phyloP scores from a whole-genome alignment of 2,113 vertebrate genomes.

The Perca flavescens region DNA sequence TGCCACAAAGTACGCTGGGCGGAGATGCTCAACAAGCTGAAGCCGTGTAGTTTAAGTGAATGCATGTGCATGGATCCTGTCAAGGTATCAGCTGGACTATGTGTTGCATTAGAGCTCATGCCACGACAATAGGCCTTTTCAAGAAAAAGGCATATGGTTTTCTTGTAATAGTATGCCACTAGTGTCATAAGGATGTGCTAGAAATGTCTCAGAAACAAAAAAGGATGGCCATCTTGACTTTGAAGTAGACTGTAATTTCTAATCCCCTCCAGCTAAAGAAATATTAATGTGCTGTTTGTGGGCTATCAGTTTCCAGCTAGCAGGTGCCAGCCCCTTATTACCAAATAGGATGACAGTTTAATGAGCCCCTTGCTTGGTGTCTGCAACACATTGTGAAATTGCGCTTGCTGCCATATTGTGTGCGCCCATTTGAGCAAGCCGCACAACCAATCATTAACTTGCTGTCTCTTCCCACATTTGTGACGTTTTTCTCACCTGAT shows the following conservation, averaged over 20 bases:
- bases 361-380: constrained; percentile 78
- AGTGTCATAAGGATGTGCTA: constrained; percentile 29
- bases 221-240: constrained; percentile 58
- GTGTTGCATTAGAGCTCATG: constrained; percentile 2
- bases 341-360: constrained; percentile 79
- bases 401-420: constrained; percentile 68
- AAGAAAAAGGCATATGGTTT: constrained; percentile 16
- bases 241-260: constrained; percentile 67
- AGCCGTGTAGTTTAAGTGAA: constrained; percentile 8
- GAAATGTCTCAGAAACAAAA: constrained; percentile 42
- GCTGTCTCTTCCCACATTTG: constrained; percentile 51
- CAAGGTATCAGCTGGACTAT: constrained; percentile 4
- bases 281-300: constrained; percentile 74
- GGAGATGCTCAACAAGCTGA: constrained; percentile 55
- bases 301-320: constrained; percentile 74
- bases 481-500: constrained; percentile 62
- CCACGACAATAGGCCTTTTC: constrained; percentile 22
- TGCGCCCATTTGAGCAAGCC: constrained; percentile 69
- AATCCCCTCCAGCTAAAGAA: constrained; percentile 66
- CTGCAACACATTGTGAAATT: constrained; percentile 70
- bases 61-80: constrained; percentile 5
- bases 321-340: constrained; percentile 77
- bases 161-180: constrained; percentile 24
- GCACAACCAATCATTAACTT: constrained; percentile 79
- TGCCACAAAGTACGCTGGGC: constrained; percentile 24